Conservation (phyloP, 2,888 invertebrate genomes). For the Drosophila demipolita region DNA sequence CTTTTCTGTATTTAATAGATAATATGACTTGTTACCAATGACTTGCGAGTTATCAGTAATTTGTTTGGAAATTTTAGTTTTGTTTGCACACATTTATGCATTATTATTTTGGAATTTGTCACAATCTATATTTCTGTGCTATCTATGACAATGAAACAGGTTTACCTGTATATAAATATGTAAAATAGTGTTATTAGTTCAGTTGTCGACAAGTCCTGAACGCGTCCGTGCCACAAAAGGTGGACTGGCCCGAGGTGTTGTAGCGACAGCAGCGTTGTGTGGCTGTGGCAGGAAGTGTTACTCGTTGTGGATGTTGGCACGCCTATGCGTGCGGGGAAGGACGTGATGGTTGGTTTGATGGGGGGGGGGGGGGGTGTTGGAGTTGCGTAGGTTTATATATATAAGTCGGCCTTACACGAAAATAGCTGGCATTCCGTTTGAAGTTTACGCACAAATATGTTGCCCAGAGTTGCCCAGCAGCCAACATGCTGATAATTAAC, state of each 20-base stretch:
- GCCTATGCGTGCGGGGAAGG: constrained; percentile 27
- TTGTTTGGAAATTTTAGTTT: not conserved
- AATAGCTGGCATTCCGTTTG: constrained; percentile 81
- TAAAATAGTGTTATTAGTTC: constrained; percentile 64
- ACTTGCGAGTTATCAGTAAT: not conserved
- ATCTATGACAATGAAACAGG: not conserved
- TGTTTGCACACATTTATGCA: not conserved
- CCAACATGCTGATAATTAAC: constrained; percentile 76
- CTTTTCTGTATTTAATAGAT: not conserved
- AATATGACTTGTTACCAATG: not conserved
- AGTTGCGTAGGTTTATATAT: constrained; percentile 24
- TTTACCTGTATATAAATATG: not conserved
- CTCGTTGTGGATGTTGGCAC: constrained; percentile 36
- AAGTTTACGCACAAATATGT: constrained; percentile 80
- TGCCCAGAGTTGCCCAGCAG: constrained; percentile 29
- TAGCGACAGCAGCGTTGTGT: not conserved
- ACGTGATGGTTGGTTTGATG: not conserved
- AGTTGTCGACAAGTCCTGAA: constrained; percentile 48
- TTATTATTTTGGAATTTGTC: not conserved
- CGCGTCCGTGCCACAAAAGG: constrained; percentile 7
- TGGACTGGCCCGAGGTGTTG: constrained; percentile 25
- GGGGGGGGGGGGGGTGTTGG: not conserved
- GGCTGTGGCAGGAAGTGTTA: constrained; percentile 24
- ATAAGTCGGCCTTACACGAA: constrained; percentile 60
- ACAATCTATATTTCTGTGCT: not conserved